Percentiles rank a stretch among this genome's conserved stretches.
Evolutionary conservation across 92 coral and sea anemone species (phyloP).

Genomic region (Diadumene lineata): DNA sequence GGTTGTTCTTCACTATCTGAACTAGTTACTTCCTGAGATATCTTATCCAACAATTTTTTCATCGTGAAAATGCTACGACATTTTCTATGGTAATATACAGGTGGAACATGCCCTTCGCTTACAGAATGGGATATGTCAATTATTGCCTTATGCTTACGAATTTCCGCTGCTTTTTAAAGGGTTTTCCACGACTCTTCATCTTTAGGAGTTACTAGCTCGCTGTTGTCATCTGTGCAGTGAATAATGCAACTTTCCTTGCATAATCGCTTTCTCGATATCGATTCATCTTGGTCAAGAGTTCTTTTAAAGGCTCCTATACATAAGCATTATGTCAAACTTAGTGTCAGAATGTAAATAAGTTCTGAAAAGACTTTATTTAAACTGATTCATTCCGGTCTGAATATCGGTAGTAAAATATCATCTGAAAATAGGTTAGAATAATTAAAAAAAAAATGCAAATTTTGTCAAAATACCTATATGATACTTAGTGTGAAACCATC

Average conservation of each 20-base stretch:
- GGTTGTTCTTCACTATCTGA: slow-evolving; percentile 12
- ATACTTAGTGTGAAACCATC: no score
- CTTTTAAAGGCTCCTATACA: slow-evolving; percentile 47
- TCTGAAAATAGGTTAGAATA: no score
- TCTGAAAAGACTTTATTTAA: no score
- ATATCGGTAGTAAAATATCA: no score
- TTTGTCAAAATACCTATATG: no score
- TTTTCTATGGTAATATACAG: slow-evolving; percentile 46
- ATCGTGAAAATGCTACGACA: slow-evolving; percentile 58
- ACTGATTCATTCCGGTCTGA: no score
- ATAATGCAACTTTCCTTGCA: slow-evolving; percentile 38
- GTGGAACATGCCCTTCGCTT: slow-evolving; percentile 31
- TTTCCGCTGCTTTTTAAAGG: slow-evolving; percentile 49
- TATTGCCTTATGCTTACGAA: slow-evolving; percentile 41
- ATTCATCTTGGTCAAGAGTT: slow-evolving; percentile 22
- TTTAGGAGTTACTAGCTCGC: slow-evolving; percentile 35
- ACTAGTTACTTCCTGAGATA: slow-evolving; percentile 23
- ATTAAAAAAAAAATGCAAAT: no score
- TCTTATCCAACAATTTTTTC: slow-evolving; percentile 51
- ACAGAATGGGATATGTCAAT: slow-evolving; percentile 24
- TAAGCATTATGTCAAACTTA: no score
- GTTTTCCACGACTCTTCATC: slow-evolving; percentile 56
- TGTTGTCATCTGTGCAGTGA: slow-evolving; percentile 49
- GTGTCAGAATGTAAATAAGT: no score
- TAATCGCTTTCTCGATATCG: slow-evolving; percentile 24